A percentile compares a stretch with the other conserved stretches of the same genome.
These are phyloP conservation scores for Opisthocomus hoazin DNA, from an alignment of 2,113 vertebrate species.

Conservation along the genomic window DNA sequence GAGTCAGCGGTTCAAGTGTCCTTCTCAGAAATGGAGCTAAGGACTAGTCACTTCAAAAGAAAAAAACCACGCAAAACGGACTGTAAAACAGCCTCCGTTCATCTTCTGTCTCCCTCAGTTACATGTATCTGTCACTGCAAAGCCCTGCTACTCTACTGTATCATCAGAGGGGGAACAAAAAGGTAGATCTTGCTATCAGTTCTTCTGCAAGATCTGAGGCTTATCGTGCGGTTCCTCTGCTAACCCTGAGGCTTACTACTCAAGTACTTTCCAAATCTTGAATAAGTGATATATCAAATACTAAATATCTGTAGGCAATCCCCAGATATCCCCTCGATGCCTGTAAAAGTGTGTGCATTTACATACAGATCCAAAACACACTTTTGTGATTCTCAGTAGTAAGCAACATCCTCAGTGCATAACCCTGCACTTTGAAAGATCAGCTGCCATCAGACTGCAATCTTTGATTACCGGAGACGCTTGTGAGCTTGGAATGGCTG, in stretches of 20 bases:
- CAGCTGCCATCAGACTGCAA: neutral
- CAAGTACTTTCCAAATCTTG: slow-evolving; percentile 13
- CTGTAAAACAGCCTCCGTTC: neutral
- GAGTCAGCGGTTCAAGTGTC: slow-evolving; percentile 11
- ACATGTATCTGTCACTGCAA: neutral
- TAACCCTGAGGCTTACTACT: slow-evolving; percentile 47
- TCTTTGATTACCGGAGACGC: neutral
- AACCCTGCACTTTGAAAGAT: neutral
- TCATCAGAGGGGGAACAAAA: neutral
- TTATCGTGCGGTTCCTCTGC: slow-evolving; percentile 26
- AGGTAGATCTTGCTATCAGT: slow-evolving; percentile 19
- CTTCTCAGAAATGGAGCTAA: slow-evolving; percentile 2
- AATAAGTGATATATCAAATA: slow-evolving; percentile 43
- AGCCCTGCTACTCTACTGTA: neutral
- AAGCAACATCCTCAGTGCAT: neutral
- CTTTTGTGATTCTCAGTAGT: neutral
- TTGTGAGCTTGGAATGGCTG: neutral
- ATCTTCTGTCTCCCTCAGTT: neutral
- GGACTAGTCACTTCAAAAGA: neutral
- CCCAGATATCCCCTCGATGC: neutral
- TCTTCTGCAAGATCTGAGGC: slow-evolving; percentile 26
- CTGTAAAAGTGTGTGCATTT: neutral
- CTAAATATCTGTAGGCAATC: slow-evolving; percentile 39
- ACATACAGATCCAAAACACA: neutral
- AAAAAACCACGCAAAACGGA: neutral